Base-by-base conservation (phyloP, 1,140 invertebrate genomes). In the Drosophila saltans region DNA sequence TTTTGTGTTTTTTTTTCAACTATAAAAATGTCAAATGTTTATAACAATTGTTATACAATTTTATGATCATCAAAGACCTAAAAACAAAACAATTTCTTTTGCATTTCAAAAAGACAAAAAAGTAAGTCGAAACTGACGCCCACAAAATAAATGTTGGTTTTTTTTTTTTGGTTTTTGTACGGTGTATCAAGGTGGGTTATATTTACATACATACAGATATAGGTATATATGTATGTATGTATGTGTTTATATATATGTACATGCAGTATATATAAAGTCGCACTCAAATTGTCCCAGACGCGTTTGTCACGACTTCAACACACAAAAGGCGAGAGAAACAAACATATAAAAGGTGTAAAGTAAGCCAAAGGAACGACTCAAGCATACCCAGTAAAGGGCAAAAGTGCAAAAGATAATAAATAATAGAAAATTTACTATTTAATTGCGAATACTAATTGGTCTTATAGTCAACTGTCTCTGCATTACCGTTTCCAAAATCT, bases 21-120 rank as follows among this genome's bases (percentile, higher is more conserved):
- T 56, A 36, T 67, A 41, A 76, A 86, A 86, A 85, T 85, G 83
- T 86, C 82, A 85, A 88, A 85, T 73, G 82, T 40, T 82, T 71
- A 71, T 63, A 76, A 82, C 72, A 85, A 85, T 88, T 82, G 71
- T 60, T 66, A 71, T 61, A 48, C 30, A 72, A 76, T 76, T 76
- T 76, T 2, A 69, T 66, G 55, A 69, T 58, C 62, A 67, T 88
- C 55, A 80, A 64, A 58, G 64, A 57, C 28, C 39, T 65, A 68
- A 80, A 68, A 52, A 16, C 16, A 33, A 59, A 73, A 55, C 55
- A 77, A 73, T 76, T 76, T 82, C 75, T 83, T 63, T 41, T 36
- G 70, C 81, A 85, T 81, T 62, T 66, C 28, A 36, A 59, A 36
- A 59, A 39, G 33, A 59, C 33, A 16, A 48, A 36, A 52, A 52